Evolutionary conservation across 2,113 vertebrate genomes (phyloP).

Genomic region (Apeltes quadracus): DNA sequence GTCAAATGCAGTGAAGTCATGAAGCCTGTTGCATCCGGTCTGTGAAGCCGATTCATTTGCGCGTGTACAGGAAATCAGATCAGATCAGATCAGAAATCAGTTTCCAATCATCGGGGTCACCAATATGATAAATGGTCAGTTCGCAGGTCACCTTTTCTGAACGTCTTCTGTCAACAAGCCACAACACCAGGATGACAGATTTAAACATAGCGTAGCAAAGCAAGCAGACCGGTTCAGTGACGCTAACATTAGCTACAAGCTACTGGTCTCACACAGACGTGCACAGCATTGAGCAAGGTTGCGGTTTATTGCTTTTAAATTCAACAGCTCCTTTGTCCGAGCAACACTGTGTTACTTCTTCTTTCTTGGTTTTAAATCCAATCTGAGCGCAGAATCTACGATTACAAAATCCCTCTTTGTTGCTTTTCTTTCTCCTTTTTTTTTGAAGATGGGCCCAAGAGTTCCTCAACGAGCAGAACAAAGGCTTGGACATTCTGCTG

Average conservation of each 20-base stretch:
- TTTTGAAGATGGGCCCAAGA: constrained; percentile 87
- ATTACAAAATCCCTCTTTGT: neutral
- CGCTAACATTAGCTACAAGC: neutral
- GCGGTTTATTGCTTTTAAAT: neutral
- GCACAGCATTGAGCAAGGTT: neutral
- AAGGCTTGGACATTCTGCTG: constrained; percentile 91
- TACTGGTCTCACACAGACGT: neutral
- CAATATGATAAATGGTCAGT: neutral
- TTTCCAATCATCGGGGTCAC: neutral
- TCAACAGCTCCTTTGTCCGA: neutral
- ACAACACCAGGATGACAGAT: neutral
- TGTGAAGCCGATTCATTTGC: neutral
- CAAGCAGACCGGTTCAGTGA: neutral
- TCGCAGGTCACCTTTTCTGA: neutral
- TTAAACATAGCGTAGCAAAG: neutral
- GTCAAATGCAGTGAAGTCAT: neutral
- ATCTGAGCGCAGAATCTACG: neutral
- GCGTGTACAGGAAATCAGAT: neutral
- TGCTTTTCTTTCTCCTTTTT: neutral
- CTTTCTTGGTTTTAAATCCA: neutral
- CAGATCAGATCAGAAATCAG: no score
- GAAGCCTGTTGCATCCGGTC: neutral
- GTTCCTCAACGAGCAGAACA: constrained; percentile 93
- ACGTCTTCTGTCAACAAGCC: neutral
- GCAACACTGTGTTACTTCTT: neutral